phyloP scores from a whole-genome alignment of 2,797 vertebrate genomes.

The Anableps anableps region DNA sequence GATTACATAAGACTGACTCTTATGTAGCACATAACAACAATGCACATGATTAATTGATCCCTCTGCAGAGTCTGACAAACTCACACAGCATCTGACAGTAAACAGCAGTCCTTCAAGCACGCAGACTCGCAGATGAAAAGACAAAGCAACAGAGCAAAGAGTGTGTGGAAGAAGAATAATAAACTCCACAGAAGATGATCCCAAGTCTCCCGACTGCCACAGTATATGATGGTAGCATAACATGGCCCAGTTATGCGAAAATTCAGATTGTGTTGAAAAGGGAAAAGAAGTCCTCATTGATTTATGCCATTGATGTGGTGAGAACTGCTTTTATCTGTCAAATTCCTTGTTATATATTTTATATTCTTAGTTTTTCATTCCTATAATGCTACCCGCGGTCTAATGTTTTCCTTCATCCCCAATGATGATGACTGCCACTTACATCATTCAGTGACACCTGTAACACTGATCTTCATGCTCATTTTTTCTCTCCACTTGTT shows the following conservation, averaged over 20 bases:
- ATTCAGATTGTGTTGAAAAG: not conserved
- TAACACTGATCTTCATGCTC: not conserved
- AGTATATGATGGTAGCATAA: not conserved
- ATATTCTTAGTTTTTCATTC: not conserved
- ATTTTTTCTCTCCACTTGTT: not conserved
- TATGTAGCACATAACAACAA: conserved; percentile 10
- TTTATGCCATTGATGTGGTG: not conserved
- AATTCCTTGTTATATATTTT: not conserved
- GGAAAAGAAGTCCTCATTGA: not conserved
- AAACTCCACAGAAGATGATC: conserved; percentile 7
- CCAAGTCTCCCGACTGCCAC: conserved; percentile 1
- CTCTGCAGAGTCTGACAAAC: conserved; percentile 15
- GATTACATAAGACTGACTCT: conserved; percentile 13
- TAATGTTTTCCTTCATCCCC: not conserved
- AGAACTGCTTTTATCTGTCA: not conserved
- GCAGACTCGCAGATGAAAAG: conserved; percentile 12
- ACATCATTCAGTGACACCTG: not conserved
- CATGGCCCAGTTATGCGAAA: conserved; percentile 6
- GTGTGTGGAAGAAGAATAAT: not conserved
- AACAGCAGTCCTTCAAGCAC: conserved; percentile 23
- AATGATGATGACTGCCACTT: conserved; percentile 3
- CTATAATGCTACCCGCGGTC: not conserved
- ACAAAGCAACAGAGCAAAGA: conserved; percentile 4
- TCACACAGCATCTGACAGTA: conserved; percentile 30
- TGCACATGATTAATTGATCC: conserved; percentile 29